A percentile compares a stretch with the other conserved stretches of the same genome.
Evolutionary conservation across 2,113 vertebrate genomes (phyloP).

Genomic region (Orthonyx spaldingii): DNA sequence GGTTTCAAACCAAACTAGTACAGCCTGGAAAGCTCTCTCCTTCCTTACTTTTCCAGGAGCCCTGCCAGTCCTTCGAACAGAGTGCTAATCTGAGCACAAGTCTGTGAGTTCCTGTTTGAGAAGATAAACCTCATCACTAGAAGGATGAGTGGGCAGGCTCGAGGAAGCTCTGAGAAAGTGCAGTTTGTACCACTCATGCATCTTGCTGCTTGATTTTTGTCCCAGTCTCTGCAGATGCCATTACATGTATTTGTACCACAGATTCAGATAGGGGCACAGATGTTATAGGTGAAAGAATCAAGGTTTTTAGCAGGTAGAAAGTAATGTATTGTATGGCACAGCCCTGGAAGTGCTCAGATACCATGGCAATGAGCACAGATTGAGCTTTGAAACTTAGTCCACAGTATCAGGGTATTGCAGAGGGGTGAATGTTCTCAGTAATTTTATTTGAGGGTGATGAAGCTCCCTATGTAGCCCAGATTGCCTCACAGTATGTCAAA

Average conservation of each 20-base stretch:
- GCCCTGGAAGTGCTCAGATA: not conserved
- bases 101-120: not conserved
- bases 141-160: not conserved
- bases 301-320: not conserved
- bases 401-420: not conserved
- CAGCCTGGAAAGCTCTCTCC: not conserved
- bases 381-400: not conserved
- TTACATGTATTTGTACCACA: not conserved
- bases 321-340: not conserved
- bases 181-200: not conserved
- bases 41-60: not conserved
- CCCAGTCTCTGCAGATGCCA: not conserved
- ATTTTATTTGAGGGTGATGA: not conserved
- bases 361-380: not conserved
- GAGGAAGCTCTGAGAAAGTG: not conserved
- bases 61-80: not conserved
- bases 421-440: not conserved
- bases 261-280: not conserved
- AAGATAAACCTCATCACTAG: not conserved
- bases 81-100: not conserved
- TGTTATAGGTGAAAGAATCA: not conserved
- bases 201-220: not conserved
- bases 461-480: not conserved
- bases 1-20: too few relatives aligned
- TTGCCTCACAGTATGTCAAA: not conserved